Percentiles rank a stretch among this genome's conserved stretches.
Evolutionary conservation across 2,888 invertebrate species (phyloP).

Genomic region (Xylocampa areola): DNA sequence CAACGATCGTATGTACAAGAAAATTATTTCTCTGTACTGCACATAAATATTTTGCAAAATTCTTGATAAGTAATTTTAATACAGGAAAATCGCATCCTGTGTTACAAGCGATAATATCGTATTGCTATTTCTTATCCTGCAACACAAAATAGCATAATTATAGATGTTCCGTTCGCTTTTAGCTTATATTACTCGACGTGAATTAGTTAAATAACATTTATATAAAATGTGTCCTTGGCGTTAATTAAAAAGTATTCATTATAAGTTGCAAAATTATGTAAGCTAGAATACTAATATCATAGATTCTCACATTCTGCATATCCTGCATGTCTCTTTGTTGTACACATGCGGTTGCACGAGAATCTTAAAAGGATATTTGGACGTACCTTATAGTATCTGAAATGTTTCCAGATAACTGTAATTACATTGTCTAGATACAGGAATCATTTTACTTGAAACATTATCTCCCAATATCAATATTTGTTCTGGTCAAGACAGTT

Average conservation of each 20-base stretch:
- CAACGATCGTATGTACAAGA: not conserved
- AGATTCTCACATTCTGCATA: too few relatives aligned
- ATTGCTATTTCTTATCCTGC: conserved; percentile 11
- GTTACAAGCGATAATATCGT: conserved; percentile 8
- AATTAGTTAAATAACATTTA: conserved; percentile 1
- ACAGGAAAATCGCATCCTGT: conserved; percentile 33
- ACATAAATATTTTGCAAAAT: conserved; percentile 19
- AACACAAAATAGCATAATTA: not conserved
- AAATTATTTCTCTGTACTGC: not conserved
- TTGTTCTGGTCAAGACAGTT: too few relatives aligned
- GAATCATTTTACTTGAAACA: too few relatives aligned
- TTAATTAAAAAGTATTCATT: conserved; percentile 24
- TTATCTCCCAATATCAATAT: too few relatives aligned
- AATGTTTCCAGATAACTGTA: too few relatives aligned
- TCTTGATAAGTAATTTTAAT: conserved; percentile 13
- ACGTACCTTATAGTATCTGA: too few relatives aligned
- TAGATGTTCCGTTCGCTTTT: not conserved
- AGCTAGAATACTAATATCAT: too few relatives aligned
- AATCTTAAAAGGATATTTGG: too few relatives aligned
- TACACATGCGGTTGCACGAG: too few relatives aligned
- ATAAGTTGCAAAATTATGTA: not conserved
- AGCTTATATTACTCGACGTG: not conserved
- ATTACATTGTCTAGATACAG: too few relatives aligned
- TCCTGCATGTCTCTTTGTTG: too few relatives aligned
- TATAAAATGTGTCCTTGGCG: conserved; percentile 22